These are phyloP conservation scores for Euzophera pinguis DNA, from an alignment of 2,888 invertebrate species.

Conservation along the genomic window DNA sequence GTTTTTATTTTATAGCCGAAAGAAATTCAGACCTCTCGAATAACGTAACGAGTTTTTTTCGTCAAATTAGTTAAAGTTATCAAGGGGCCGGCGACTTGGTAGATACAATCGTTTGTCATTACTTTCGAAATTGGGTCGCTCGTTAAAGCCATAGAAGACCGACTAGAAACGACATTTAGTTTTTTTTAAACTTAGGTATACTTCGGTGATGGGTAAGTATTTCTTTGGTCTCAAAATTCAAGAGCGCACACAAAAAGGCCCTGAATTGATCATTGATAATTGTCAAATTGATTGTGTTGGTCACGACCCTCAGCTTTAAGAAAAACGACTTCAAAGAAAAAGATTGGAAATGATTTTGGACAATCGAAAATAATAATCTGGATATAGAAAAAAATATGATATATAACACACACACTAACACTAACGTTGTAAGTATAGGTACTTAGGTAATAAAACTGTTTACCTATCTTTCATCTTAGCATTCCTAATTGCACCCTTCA, in stretches of 20 bases:
- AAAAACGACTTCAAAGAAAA: no score
- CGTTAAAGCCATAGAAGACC: slow-evolving; percentile 29
- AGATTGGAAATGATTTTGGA: no score
- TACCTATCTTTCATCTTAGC: no score
- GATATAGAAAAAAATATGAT: no score
- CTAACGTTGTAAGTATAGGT: no score
- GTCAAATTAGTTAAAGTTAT: slow-evolving; percentile 48
- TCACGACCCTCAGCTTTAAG: no score
- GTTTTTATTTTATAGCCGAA: background rate
- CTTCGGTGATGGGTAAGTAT: background rate
- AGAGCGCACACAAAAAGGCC: no score
- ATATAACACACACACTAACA: no score
- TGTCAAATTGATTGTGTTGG: no score
- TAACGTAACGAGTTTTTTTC: slow-evolving; percentile 33
- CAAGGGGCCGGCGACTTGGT: slow-evolving; percentile 36
- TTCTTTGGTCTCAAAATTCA: background rate
- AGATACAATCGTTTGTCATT: slow-evolving; percentile 48
- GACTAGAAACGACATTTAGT: slow-evolving; percentile 18
- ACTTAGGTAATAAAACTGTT: no score
- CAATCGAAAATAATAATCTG: no score
- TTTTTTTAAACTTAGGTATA: background rate
- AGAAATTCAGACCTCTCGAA: slow-evolving; percentile 26
- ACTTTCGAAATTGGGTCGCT: slow-evolving; percentile 40
- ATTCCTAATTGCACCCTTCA: background rate
- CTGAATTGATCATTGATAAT: no score